Conservation (phyloP, 2,888 invertebrate species). For the Epirrhoe alternata region DNA sequence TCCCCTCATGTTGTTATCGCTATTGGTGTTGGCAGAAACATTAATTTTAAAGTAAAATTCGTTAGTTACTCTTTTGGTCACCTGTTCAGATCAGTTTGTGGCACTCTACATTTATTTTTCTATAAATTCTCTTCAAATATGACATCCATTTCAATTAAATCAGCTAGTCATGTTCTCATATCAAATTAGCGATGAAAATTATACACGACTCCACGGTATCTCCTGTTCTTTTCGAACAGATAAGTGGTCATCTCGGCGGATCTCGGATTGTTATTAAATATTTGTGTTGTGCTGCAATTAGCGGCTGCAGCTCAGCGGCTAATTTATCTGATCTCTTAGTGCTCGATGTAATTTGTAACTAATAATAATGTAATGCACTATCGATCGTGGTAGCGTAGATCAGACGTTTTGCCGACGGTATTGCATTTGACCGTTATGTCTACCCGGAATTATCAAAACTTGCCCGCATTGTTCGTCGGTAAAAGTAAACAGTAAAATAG, state of each 20-base stretch:
- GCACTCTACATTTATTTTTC: too few species aligned
- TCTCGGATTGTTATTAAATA: slow-evolving; percentile 85
- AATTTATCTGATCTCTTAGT: slow-evolving; percentile 68
- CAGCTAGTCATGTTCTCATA: background rate
- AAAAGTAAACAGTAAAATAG: too few species aligned
- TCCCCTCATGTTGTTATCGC: too few species aligned
- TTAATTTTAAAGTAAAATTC: too few species aligned
- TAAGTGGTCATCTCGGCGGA: slow-evolving; percentile 81
- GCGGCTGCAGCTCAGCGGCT: slow-evolving; percentile 76
- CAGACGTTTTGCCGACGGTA: slow-evolving; percentile 1
- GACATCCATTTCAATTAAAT: too few species aligned
- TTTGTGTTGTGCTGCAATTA: slow-evolving; percentile 84
- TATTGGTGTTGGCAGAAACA: too few species aligned
- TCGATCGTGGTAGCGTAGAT: slow-evolving; percentile 1
- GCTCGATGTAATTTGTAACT: slow-evolving; percentile 41
- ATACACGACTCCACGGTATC: slow-evolving; percentile 53
- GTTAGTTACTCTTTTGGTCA: too few species aligned
- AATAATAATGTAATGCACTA: slow-evolving; percentile 34
- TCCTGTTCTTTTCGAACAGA: slow-evolving; percentile 67
- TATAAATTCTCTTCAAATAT: too few species aligned
- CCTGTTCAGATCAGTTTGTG: too few species aligned
- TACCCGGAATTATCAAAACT: too few species aligned
- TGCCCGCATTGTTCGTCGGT: too few species aligned
- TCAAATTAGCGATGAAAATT: background rate
- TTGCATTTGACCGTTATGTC: background rate